Base-by-base conservation (phyloP, 2,888 invertebrate genomes). In the Unio pictorum region DNA sequence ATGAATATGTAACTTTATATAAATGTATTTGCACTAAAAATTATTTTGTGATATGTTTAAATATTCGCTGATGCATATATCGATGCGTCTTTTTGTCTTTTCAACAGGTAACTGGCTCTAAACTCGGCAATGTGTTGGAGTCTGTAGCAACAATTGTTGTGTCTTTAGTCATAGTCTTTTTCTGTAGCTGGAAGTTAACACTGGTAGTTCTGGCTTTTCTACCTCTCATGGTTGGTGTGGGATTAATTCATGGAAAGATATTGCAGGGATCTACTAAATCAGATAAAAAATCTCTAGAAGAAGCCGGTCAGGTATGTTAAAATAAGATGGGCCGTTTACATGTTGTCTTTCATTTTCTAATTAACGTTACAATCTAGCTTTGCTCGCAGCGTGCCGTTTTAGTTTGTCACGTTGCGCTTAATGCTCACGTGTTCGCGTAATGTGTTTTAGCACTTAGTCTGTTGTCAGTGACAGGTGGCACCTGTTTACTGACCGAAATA, bases 221-320 rank as follows among this genome's bases (percentile, higher is more conserved):
- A 61, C 91, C 91, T 4, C 76, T 91, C 23, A 86, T 91, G 66
- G 80, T 90, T 54, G 63, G 87, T 4, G 88, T 88, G 20, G 90
- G 90, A 26, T 75, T 86, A 20, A 68, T 86, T 5, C 84, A 87
- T 66, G 73, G 75, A 54, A 73, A 76, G 64, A 71, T 81, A 11
- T 30, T 80, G 8, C 71, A 73, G 7, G 84, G 84, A n/a, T 80
- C 81, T 30, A 74, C 80, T 30, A 79, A 75, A 64, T 72, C 88
- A 67, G 91, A 92, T 81, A 89, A 90, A 11, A 87, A 84, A 58
- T 84, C 90, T 4, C 87, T 91, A 87, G 91, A 91, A 73, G 90
- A 91, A 72, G 92, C 92, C 56, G 92, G 92, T 66, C 91, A 91
- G 84, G 92, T 92, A 83, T 77, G 70, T 1, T n/a, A 64, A n/a